These are phyloP conservation scores for Spondyliosoma cantharus DNA, from an alignment of 2,797 vertebrate genomes.

Conservation along the genomic window DNA sequence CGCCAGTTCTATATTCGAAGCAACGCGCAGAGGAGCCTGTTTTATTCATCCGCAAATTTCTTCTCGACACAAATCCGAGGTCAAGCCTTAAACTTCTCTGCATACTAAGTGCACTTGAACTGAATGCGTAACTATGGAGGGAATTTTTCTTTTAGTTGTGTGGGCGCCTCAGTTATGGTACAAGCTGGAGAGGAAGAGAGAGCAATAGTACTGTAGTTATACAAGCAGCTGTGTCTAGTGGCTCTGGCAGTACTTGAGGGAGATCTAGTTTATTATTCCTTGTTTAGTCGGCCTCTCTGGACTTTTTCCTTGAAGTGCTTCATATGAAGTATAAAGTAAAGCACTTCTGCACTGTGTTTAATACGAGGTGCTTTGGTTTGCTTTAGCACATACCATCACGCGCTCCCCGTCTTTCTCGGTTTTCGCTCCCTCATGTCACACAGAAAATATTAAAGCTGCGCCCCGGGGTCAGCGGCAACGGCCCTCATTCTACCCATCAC, in stretches of 20 bases:
- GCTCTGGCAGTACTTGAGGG: constrained; percentile 64
- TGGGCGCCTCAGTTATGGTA: constrained; percentile 49
- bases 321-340: constrained; percentile 69
- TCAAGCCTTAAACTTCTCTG: constrained; percentile 61
- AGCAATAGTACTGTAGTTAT: constrained; percentile 51
- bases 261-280: constrained; percentile 78
- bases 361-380: constrained; percentile 62
- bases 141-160: constrained; percentile 38
- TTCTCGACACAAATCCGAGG: constrained; percentile 55
- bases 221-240: constrained; percentile 66
- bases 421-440: constrained; percentile 53
- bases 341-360: constrained; percentile 55
- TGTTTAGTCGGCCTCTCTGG: constrained; percentile 75
- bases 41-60: constrained; percentile 65
- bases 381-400: constrained; percentile 62
- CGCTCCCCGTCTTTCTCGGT: constrained; percentile 22
- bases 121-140: constrained; percentile 50
- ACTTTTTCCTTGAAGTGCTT: constrained; percentile 67
- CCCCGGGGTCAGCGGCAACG: constrained; percentile 73
- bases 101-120: constrained; percentile 57
- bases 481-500: constrained; percentile 68
- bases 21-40: constrained; percentile 43
- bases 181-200: constrained; percentile 51
- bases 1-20: constrained; percentile 47
- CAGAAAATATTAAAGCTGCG: constrained; percentile 75